Conservation (phyloP, 2,797 vertebrate species). For the Perodicticus potto region DNA sequence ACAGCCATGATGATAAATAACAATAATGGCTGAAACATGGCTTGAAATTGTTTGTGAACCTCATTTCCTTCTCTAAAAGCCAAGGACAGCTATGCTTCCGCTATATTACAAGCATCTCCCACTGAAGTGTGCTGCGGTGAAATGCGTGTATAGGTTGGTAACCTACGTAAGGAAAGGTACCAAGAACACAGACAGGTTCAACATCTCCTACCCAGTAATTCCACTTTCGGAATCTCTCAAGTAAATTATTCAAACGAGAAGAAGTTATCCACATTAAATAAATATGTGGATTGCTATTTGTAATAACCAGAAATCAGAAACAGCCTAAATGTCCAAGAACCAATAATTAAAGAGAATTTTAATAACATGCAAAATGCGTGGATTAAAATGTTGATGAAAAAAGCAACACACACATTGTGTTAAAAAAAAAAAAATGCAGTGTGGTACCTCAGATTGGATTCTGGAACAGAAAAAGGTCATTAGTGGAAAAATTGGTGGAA, state of each 20-base stretch:
- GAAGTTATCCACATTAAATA: neutral
- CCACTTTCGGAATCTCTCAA: neutral
- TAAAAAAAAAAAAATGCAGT: neutral
- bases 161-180: neutral
- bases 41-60: neutral
- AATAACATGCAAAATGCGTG: neutral
- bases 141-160: neutral
- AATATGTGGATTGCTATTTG: neutral
- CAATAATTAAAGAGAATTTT: neutral
- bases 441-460: neutral
- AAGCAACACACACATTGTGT: neutral
- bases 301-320: neutral
- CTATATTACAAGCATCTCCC: neutral
- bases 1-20: neutral
- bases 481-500: neutral
- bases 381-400: neutral
- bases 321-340: neutral
- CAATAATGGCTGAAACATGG: neutral
- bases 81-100: no score
- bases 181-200: neutral
- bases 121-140: neutral
- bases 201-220: neutral
- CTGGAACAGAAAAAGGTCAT: neutral
- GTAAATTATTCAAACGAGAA: slow-evolving; percentile 10
- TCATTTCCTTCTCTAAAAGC: neutral